Evolutionary conservation across 1,140 invertebrate genomes (phyloP), one percentile per base, ranked within the genome.

Genomic region (Leptoteleia sp.): DNA sequence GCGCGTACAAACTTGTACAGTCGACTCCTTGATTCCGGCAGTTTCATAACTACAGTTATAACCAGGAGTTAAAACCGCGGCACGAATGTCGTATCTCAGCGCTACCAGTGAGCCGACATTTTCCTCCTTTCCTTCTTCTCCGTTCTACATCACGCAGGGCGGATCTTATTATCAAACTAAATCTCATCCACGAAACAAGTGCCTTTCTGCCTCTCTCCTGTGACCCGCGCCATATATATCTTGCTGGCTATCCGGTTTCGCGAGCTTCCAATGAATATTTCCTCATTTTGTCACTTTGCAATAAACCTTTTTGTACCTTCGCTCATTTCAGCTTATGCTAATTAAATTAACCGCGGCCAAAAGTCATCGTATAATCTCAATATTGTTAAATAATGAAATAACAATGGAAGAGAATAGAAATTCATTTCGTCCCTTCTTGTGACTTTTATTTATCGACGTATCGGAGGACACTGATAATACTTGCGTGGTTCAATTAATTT

Each of bases 11-110:
- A 61, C 47, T 67, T 61, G 62, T 55, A 52, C 38, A 59, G 50
- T 47, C 61, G 68, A 72, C 82, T 76, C 70, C 77, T 82, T 81
- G 85, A 85, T 84, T 88, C 82, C 85, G 80, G 84, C 84, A 87
- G 82, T 89, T 87, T 88, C 86, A 85, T 89, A 88, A 86, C 81
- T 84, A 83, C 77, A 83, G 79, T 86, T 88, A 87, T 87, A 89
- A 88, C 86, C 83, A 84, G 81, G 85, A 89, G 88, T 89, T 89
- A 89, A 89, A 89, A 89, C 88, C 88, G 71, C 88, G 87, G 82
- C 84, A 84, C 85, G 83, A 89, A 85, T 89, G 87, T 88, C 88
- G 83, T 89, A 89, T 89, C 87, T 89, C 88, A 87, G 84, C 52
- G 62, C 57, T 81, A 76, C 73, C 70, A 65, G 72, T 67, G 43